Conservation (phyloP, 1,140 invertebrate genomes). For the Ylistrum balloti region DNA sequence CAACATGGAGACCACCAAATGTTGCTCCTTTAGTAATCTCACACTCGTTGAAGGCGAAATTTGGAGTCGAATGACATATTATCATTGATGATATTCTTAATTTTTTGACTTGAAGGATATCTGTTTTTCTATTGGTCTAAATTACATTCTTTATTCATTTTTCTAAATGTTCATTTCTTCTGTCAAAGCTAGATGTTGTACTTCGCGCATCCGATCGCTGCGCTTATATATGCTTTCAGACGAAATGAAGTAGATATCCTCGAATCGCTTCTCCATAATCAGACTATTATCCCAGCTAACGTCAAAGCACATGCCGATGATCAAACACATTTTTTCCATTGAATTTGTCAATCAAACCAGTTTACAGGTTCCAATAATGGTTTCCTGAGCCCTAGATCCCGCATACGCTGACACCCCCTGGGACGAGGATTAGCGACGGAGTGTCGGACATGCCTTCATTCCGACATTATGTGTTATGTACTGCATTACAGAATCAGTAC, state of each 20-base stretch:
- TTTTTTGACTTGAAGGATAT: too few species aligned
- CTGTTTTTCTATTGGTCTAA: too few species aligned
- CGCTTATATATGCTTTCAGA: not conserved
- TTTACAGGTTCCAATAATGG: constrained; percentile 25
- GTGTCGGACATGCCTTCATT: not conserved
- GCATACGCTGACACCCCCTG: not conserved
- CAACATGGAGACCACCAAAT: too few species aligned
- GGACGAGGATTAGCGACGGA: not conserved
- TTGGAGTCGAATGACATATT: too few species aligned
- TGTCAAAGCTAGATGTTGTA: not conserved
- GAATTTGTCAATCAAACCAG: constrained; percentile 23
- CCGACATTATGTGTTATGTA: not conserved
- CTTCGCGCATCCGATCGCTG: not conserved
- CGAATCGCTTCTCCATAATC: not conserved
- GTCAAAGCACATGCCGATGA: not conserved
- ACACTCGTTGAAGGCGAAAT: too few species aligned
- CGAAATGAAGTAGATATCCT: not conserved
- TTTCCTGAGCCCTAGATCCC: not conserved
- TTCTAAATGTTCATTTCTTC: not conserved
- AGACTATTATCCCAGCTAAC: not conserved
- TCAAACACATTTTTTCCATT: not conserved
- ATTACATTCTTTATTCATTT: not conserved
- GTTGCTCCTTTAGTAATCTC: too few species aligned
- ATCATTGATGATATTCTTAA: too few species aligned
- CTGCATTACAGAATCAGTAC: not conserved